Percentiles rank a stretch among this genome's conserved stretches.
phyloP scores from a whole-genome alignment of 2,888 invertebrate genomes.

The Malacosoma neustria region DNA sequence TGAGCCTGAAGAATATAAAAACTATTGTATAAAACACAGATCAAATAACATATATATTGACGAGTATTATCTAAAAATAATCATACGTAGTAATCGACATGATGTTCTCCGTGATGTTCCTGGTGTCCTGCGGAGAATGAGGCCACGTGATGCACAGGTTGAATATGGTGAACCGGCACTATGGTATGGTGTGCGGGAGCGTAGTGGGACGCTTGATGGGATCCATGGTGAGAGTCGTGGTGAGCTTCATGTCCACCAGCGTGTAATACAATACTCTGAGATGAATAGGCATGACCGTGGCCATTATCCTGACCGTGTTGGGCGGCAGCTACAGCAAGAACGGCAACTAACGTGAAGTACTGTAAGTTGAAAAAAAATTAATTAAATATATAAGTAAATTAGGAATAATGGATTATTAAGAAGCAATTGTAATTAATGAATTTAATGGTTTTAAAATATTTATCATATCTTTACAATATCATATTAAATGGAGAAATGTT shows the following conservation, averaged over 20 bases:
- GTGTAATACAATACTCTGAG: slow-evolving; percentile 24
- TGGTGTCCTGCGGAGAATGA: neutral
- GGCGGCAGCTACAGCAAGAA: slow-evolving; percentile 18
- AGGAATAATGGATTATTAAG: too few relatives aligned
- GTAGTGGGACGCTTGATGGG: neutral
- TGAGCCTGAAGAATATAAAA: slow-evolving; percentile 15
- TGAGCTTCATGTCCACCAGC: slow-evolving; percentile 10
- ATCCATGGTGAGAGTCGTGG: neutral
- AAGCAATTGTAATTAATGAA: too few relatives aligned
- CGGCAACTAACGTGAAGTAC: slow-evolving; percentile 13
- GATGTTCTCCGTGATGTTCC: neutral
- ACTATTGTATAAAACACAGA: neutral
- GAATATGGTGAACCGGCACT: slow-evolving; percentile 4
- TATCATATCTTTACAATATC: too few relatives aligned
- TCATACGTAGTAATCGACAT: slow-evolving; percentile 1
- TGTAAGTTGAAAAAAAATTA: neutral
- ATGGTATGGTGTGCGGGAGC: slow-evolving; percentile 4
- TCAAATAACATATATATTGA: neutral
- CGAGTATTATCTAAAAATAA: neutral
- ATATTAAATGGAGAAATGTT: too few relatives aligned
- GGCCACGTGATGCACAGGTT: neutral
- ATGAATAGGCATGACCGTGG: slow-evolving; percentile 24
- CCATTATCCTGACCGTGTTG: slow-evolving; percentile 20
- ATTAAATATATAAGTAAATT: too few relatives aligned
- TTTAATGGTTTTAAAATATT: too few relatives aligned